phyloP scores from a whole-genome alignment of 2,888 invertebrate genomes.

The Andricus curvator region DNA sequence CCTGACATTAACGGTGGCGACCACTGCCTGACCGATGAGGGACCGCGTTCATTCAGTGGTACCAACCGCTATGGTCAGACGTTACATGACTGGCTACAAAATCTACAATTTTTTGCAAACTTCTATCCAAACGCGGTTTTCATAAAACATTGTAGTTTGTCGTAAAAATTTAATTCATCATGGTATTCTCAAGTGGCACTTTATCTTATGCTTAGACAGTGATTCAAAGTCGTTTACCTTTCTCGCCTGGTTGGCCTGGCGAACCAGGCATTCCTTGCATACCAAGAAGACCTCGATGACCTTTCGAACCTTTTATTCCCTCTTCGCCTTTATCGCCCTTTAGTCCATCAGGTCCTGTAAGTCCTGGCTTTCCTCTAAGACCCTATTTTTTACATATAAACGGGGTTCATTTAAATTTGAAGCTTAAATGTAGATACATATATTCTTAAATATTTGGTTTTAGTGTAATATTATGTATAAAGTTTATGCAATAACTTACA shows the following conservation, averaged over 20 bases:
- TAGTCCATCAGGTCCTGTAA: conserved; percentile 84
- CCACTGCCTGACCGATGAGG: no score
- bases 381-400: conserved; percentile 75
- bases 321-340: conserved; percentile 79
- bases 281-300: conserved; percentile 91
- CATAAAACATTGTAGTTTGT: no score
- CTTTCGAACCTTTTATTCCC: conserved; percentile 88
- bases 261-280: conserved; percentile 89
- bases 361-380: conserved; percentile 83
- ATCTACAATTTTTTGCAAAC: no score
- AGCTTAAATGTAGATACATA: background rate
- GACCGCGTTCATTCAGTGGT: no score
- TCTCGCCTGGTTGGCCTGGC: conserved; percentile 84
- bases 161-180: no score
- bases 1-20: no score
- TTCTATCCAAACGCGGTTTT: no score
- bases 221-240: conserved; percentile 65
- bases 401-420: background rate
- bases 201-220: no score
- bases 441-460: background rate
- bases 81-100: no score
- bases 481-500: conserved; percentile 79
- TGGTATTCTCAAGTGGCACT: no score
- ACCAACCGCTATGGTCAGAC: no score
- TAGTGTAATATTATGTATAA: background rate